Conservation (phyloP, 2,797 vertebrate genomes). For the Phalloptychus januarius region DNA sequence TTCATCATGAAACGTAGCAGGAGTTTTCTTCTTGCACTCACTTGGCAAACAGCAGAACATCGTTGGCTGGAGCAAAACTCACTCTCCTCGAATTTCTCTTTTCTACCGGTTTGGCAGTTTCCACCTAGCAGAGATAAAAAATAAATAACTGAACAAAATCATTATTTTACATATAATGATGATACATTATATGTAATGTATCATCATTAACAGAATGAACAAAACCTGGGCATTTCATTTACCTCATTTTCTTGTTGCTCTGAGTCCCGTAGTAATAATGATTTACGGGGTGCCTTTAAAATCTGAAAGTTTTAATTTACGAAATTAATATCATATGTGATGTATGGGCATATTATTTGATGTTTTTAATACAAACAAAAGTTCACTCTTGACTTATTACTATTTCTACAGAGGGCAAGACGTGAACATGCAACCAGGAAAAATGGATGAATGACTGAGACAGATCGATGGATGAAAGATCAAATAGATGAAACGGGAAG, state of each 20-base stretch:
- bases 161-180: background rate
- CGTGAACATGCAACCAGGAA: background rate
- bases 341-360: too few species aligned
- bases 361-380: background rate
- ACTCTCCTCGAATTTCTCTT: slow-evolving; percentile 82
- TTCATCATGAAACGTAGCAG: background rate
- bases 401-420: background rate
- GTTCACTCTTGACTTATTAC: background rate
- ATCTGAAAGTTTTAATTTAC: slow-evolving; percentile 66
- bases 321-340: background rate
- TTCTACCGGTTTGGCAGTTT: slow-evolving; percentile 68
- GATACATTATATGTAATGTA: too few species aligned
- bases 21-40: slow-evolving; percentile 34
- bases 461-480: background rate
- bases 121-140: slow-evolving; percentile 62
- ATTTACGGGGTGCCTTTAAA: slow-evolving; percentile 79
- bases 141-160: background rate
- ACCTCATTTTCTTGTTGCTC: slow-evolving; percentile 71
- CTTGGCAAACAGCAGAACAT: slow-evolving; percentile 81
- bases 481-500: background rate
- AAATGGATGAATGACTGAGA: background rate
- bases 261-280: slow-evolving; percentile 48
- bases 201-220: too few species aligned
- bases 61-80: slow-evolving; percentile 81
- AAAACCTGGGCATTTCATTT: background rate